phyloP scores from a whole-genome alignment of 2,797 vertebrate species.

The Eurystomus glaucurus region DNA sequence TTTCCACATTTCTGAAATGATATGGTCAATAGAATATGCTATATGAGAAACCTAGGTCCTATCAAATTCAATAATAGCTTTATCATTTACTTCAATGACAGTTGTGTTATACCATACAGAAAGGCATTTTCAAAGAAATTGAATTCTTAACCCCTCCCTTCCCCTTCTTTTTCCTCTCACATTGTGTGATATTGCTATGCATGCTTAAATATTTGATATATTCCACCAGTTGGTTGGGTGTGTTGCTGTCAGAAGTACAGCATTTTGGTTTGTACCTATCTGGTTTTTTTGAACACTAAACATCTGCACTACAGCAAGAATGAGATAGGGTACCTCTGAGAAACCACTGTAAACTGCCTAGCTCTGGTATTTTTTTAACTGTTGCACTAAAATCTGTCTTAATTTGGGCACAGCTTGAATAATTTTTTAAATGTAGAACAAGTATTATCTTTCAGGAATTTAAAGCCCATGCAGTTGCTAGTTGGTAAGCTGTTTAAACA shows the following conservation, averaged over 20 bases:
- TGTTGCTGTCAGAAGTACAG: background rate
- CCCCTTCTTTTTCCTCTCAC: background rate
- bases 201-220: background rate
- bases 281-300: background rate
- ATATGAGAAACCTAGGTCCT: background rate
- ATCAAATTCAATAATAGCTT: background rate
- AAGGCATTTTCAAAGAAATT: background rate
- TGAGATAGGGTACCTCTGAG: background rate
- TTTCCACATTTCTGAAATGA: slow-evolving; percentile 1
- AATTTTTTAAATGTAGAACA: background rate
- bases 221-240: background rate
- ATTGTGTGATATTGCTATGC: background rate
- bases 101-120: background rate
- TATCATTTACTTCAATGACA: background rate
- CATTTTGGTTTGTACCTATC: background rate
- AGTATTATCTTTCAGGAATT: background rate
- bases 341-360: background rate
- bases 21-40: background rate
- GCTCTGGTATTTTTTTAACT: background rate
- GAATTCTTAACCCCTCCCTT: background rate
- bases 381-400: background rate
- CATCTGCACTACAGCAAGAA: background rate
- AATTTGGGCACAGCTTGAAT: background rate
- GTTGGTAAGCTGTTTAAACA: background rate
- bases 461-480: background rate